phyloP scores from a whole-genome alignment of 2,888 invertebrate genomes.

The Diabrotica balteata region DNA sequence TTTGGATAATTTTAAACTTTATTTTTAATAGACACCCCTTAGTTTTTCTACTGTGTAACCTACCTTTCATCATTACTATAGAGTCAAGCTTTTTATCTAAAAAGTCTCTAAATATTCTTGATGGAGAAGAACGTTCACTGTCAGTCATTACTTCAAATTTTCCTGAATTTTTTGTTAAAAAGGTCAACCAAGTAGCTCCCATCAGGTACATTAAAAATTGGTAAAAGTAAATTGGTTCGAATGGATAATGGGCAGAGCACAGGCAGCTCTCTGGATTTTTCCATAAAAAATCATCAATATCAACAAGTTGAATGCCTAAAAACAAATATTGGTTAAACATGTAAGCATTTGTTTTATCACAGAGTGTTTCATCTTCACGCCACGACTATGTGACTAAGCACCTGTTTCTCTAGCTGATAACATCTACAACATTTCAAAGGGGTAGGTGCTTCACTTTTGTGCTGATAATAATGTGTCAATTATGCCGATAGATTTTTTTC shows the following conservation, averaged over 20 bases:
- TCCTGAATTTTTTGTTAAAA: slow-evolving; percentile 49
- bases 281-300: slow-evolving; percentile 63
- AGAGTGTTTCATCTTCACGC: too few species aligned
- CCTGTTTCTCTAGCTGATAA: too few species aligned
- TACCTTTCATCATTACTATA: slow-evolving; percentile 52
- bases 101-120: slow-evolving; percentile 63
- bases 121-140: slow-evolving; percentile 62
- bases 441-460: too few species aligned
- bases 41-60: not conserved
- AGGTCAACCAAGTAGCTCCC: slow-evolving; percentile 57
- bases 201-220: slow-evolving; percentile 68
- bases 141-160: slow-evolving; percentile 50
- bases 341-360: too few species aligned
- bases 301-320: slow-evolving; percentile 58
- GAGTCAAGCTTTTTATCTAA: slow-evolving; percentile 63
- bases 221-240: slow-evolving; percentile 69
- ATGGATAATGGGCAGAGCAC: slow-evolving; percentile 63
- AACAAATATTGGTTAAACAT: too few species aligned
- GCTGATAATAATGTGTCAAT: too few species aligned
- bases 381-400: too few species aligned
- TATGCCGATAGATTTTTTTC: too few species aligned
- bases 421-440: too few species aligned
- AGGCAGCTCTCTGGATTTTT: slow-evolving; percentile 62
- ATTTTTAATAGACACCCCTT: too few species aligned
- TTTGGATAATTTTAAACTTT: too few species aligned